Base-by-base conservation (phyloP, 2,888 invertebrate genomes). In the Xestia rhomboidea region DNA sequence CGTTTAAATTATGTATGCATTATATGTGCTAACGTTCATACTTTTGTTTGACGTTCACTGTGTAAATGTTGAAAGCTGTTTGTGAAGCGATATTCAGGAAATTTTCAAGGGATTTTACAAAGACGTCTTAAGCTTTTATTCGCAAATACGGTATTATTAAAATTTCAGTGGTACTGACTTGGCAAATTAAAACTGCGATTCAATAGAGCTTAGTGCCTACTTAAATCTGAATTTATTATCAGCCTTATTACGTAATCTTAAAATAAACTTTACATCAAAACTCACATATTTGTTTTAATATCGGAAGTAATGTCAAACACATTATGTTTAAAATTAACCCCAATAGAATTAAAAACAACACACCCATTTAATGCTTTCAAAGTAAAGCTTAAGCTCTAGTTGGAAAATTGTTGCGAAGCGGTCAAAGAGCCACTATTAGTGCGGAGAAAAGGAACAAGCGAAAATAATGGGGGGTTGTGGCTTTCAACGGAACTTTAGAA, bases 361-460 rank as follows among this genome's bases (percentile, higher is more conserved):
- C 18, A 68, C 15, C 18, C 38, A 10, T 54, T 66, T 57, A 78
- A 81, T 69, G 41, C 68, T 68, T 78, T 68, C 24, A 82, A 75
- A 63, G 30, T 49, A 30, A 24, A 73, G 34, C 60, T 67, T 60
- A 18, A 34, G 13, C 30, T 51, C 1, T 34, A 66, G 24, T 30
- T 46, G 21, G 74, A 46, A 72, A 69, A 75, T 79, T 79, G 70
- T 62, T 63, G 57, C 63, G 30, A 46, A 4, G 30, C 67, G 72
- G 70, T 84, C 84, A 85, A 85, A 84, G 82, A 85, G 79, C 60
- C 78, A 21, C 38, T 63, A 44, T 57, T 77, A 79, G 46, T 49
- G 27, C 18, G 11, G 46, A 62, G 67, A 78, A 84, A 78, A 85
- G 73, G 75, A 82, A 68, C 73, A 18, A 63, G 73, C 8, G 70